Base-by-base conservation (phyloP, 2,113 vertebrate species). In the Hypomesus transpacificus region DNA sequence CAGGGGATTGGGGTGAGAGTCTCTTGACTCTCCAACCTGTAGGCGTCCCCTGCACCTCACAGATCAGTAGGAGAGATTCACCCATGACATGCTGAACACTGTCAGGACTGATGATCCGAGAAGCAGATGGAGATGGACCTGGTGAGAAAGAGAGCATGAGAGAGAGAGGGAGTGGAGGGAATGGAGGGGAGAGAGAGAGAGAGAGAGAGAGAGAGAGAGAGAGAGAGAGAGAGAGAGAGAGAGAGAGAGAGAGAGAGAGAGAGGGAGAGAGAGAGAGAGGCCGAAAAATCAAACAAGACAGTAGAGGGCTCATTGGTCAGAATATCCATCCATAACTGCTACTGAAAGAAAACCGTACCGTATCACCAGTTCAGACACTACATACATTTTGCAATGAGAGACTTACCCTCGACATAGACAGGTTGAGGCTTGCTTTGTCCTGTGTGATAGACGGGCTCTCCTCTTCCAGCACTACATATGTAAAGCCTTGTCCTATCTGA, bases 11-110 rank as follows among this genome's bases (percentile, higher is more conserved):
- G 2, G 60, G 5, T 62, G 62, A 66, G 68, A 66, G 66, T 59
- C 56, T 64, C 73, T 68, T 78, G 20, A 78, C 67, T 70, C 14
- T 70, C 76, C 76, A 74, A 60, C 62, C 57, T 62, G 53, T 58
- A 69, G 76, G 70, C 9, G 56, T n/a, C 58, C 46, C 73, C 54
- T 74, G 28, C 16, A 31, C 18, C 21, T 66, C 71, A 78, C 76
- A 78, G 50, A 71, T 74, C 76, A 78, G 68, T 50, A 62, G 74
- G 56, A 74, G 71, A 70, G 71, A 70, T n/a, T 17, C 71, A 26
- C 1, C 46, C 20, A 3, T 46, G 54, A 70, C 72, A 56, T 76
- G 73, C 62, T 74, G 72, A 57, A 50, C 13, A 75, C 62, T 75
- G 72, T 16, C 75, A 31, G 68, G 57, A 24, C n/a, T 71, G 77